Conservation (phyloP, 2,797 vertebrate genomes). For the Rhinichthys osculus region DNA sequence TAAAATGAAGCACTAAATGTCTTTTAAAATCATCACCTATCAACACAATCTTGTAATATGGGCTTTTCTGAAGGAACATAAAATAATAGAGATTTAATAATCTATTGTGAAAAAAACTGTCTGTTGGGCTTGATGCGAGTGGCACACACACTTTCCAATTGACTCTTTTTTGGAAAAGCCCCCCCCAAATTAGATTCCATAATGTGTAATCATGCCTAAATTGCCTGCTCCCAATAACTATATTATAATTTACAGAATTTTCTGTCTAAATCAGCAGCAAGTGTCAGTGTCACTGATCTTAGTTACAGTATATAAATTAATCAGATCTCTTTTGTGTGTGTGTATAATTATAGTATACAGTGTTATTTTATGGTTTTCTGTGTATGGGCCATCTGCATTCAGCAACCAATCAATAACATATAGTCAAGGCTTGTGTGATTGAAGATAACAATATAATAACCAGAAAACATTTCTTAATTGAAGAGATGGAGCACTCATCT, state of each 20-base stretch:
- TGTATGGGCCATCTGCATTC: background rate
- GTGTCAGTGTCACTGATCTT: background rate
- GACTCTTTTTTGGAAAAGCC: too few relatives aligned
- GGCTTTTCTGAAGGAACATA: background rate
- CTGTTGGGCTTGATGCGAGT: background rate
- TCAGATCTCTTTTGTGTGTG: background rate
- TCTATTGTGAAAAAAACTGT: background rate
- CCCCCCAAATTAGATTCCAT: background rate
- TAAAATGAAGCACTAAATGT: background rate
- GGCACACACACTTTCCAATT: background rate
- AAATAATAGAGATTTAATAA: background rate
- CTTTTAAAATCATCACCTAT: background rate
- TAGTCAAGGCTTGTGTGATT: conserved; percentile 8
- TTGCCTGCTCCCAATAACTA: background rate
- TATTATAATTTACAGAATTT: background rate
- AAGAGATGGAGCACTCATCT: conserved; percentile 16
- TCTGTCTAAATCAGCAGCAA: background rate
- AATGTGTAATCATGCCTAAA: background rate
- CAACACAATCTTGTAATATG: background rate
- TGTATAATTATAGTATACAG: background rate
- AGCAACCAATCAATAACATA: background rate
- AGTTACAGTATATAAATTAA: background rate
- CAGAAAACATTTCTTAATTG: conserved; percentile 11
- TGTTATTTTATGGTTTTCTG: background rate
- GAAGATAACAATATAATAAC: conserved; percentile 31